phyloP scores from a whole-genome alignment of 2,113 vertebrate genomes.

The Leucosticte australis region DNA sequence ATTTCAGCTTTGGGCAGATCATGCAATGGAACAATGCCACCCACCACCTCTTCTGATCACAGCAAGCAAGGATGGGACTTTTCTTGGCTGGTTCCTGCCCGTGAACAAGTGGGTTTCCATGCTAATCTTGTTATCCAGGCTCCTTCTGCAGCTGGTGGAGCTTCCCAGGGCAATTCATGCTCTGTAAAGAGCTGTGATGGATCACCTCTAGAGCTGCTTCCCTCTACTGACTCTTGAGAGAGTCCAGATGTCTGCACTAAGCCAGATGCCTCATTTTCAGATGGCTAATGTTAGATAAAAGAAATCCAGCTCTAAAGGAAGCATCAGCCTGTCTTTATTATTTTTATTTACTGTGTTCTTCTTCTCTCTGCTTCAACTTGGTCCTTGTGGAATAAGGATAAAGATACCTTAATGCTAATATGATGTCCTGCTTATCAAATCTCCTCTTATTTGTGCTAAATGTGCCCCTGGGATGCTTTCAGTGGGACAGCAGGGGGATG shows the following conservation, averaged over 20 bases:
- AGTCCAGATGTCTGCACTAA: background rate
- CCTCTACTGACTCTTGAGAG: background rate
- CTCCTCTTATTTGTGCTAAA: background rate
- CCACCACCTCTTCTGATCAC: background rate
- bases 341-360: background rate
- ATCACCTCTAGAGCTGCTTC: conserved; percentile 6
- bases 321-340: background rate
- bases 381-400: background rate
- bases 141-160: conserved; percentile 16
- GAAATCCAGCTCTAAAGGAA: background rate
- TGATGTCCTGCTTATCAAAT: background rate
- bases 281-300: background rate
- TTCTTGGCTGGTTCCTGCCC: background rate
- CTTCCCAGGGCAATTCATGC: background rate
- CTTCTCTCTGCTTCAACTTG: background rate
- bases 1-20: background rate
- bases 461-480: background rate
- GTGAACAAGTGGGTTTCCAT: background rate
- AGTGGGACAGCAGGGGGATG: background rate
- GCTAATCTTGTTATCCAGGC: background rate
- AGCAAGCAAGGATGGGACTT: background rate
- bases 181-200: background rate
- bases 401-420: background rate
- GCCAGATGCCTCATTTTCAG: conserved; percentile 35
- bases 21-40: background rate